Percentiles rank a stretch among this genome's conserved stretches.
Conservation (phyloP, 2,888 invertebrate species). For the Metallyticus violacea region DNA sequence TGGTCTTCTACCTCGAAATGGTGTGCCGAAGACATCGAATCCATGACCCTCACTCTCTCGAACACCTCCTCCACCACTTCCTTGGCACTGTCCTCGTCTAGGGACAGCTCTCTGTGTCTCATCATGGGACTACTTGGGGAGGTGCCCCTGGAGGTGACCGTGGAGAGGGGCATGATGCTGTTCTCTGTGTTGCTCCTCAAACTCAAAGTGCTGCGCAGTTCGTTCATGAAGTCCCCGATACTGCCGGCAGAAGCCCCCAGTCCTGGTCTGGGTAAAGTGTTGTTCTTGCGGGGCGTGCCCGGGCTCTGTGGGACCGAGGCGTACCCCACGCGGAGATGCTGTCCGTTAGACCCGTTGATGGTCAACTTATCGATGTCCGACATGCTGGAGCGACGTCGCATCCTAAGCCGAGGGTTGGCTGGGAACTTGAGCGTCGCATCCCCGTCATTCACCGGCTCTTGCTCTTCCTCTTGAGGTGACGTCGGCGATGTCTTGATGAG, state of each 20-base stretch:
- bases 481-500: not conserved
- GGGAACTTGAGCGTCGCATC: not conserved
- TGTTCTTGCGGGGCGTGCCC: not conserved
- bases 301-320: constrained; percentile 55
- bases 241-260: constrained; percentile 51
- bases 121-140: constrained; percentile 45
- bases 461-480: not conserved
- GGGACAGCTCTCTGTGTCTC: constrained; percentile 38
- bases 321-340: constrained; percentile 37
- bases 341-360: not conserved
- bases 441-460: not conserved
- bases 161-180: constrained; percentile 69
- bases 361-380: constrained; percentile 67
- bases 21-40: constrained; percentile 36
- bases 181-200: constrained; percentile 62
- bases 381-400: constrained; percentile 68
- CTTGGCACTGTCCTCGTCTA: not conserved
- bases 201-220: constrained; percentile 68
- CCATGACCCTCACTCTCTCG: constrained; percentile 39
- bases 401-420: not conserved
- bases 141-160: constrained; percentile 53
- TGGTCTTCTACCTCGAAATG: not conserved
- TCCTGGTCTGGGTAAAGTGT: constrained; percentile 23
- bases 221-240: constrained; percentile 79
- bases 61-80: not conserved